These are phyloP conservation scores for Colostygia pectinataria DNA, from an alignment of 2,888 invertebrate species.

Conservation along the genomic window DNA sequence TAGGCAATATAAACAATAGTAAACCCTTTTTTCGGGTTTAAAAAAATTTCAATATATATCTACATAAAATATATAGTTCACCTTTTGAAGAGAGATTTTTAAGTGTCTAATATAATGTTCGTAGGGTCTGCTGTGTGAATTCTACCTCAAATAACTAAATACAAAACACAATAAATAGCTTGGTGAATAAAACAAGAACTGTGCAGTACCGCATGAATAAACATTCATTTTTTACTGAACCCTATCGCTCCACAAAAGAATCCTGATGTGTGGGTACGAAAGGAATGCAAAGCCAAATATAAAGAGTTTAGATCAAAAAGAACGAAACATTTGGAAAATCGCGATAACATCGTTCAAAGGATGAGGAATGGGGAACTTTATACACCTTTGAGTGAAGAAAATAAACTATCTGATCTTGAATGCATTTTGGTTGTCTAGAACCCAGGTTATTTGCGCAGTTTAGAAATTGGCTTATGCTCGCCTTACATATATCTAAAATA, in stretches of 20 bases:
- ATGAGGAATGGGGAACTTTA: conserved; percentile 71
- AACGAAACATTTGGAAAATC: conserved; percentile 75
- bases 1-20: not conserved
- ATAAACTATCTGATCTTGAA: conserved; percentile 58
- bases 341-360: conserved; percentile 77
- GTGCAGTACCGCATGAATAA: conserved; percentile 43
- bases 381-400: conserved; percentile 71
- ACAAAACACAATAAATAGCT: not conserved
- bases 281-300: conserved; percentile 67
- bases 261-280: conserved; percentile 67
- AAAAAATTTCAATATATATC: too few species aligned
- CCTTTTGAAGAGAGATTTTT: too few species aligned
- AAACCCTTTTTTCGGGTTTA: too few species aligned
- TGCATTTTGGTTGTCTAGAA: conserved; percentile 25
- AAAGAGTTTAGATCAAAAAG: conserved; percentile 77
- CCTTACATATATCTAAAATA: conserved; percentile 4
- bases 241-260: conserved; percentile 70
- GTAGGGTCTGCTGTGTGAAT: too few species aligned
- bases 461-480: conserved; percentile 16
- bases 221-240: conserved; percentile 60
- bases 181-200: conserved; percentile 7
- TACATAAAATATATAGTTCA: too few species aligned
- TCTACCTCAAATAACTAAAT: not conserved
- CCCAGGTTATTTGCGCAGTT: conserved; percentile 19
- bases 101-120: too few species aligned